A percentile compares a stretch with the other conserved stretches of the same genome.
These are phyloP conservation scores for Blastobasis adustella DNA, from an alignment of 2,888 invertebrate genomes.

Conservation along the genomic window DNA sequence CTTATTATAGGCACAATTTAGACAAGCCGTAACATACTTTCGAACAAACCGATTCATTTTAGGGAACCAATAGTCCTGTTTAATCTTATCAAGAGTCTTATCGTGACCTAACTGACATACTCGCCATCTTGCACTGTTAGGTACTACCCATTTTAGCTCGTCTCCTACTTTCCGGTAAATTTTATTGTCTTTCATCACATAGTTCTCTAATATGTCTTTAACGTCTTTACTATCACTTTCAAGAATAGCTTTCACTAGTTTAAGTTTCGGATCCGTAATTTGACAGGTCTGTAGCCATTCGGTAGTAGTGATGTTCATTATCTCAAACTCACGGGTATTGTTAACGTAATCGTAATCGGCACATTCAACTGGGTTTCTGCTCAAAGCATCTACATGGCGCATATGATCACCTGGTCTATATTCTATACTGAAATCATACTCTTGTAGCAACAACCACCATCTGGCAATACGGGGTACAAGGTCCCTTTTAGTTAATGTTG, in stretches of 20 bases:
- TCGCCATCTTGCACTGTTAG: conserved; percentile 16
- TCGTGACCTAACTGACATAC: conserved; percentile 13
- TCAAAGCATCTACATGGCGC: conserved; percentile 1
- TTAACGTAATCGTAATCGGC: background rate
- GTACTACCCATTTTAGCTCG: conserved; percentile 14
- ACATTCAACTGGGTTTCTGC: background rate
- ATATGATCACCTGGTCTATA: conserved; percentile 2
- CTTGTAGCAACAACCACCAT: conserved; percentile 7
- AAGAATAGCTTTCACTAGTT: background rate
- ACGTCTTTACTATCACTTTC: no score
- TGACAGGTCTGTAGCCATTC: background rate
- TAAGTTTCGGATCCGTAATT: background rate
- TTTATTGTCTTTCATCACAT: no score
- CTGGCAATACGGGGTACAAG: conserved; percentile 15
- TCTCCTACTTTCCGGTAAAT: no score
- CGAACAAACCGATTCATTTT: conserved; percentile 14
- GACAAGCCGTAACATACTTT: conserved; percentile 14
- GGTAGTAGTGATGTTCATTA: conserved; percentile 1
- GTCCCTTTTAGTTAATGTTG: conserved; percentile 20
- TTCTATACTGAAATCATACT: conserved; percentile 15
- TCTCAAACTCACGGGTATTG: background rate
- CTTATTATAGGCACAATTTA: conserved; percentile 11
- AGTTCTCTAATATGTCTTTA: no score
- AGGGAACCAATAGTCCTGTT: conserved; percentile 13
- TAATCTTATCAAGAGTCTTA: conserved; percentile 12